phyloP scores from a whole-genome alignment of 2,113 vertebrate species.

The Nycticorax nycticorax region DNA sequence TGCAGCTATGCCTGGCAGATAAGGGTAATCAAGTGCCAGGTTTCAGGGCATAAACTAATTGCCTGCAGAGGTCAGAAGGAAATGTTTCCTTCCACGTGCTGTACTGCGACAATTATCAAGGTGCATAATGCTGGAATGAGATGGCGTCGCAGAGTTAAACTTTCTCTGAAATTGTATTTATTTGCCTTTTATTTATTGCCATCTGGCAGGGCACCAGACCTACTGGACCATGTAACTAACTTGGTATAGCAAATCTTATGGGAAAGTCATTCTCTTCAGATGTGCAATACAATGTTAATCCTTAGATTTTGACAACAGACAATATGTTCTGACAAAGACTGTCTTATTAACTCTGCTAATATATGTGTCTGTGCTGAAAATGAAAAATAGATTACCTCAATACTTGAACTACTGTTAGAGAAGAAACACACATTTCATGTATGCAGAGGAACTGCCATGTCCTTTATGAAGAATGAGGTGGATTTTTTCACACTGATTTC shows the following conservation, averaged over 20 bases:
- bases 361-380: slow-evolving; percentile 37
- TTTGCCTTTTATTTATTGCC: slow-evolving; percentile 20
- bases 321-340: neutral
- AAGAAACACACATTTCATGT: neutral
- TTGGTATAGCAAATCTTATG: neutral
- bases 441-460: neutral
- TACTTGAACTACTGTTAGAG: neutral
- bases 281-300: slow-evolving; percentile 15
- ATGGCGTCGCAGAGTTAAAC: neutral
- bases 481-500: slow-evolving; percentile 3
- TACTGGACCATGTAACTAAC: slow-evolving; percentile 25
- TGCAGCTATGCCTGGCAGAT: slow-evolving; percentile 6
- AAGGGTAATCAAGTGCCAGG: neutral
- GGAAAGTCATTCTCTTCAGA: slow-evolving; percentile 33
- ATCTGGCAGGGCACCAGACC: neutral
- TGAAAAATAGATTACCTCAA: neutral
- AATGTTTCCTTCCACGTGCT: neutral
- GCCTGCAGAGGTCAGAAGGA: neutral
- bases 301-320: slow-evolving; percentile 30
- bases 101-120: neutral
- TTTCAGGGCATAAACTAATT: slow-evolving; percentile 7
- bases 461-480: neutral
- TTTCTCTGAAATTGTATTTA: slow-evolving; percentile 4
- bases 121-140: neutral
- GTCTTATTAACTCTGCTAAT: slow-evolving; percentile 54